Evolutionary conservation across 2,888 invertebrate genomes (phyloP), one percentile per base, ranked within the genome.

Genomic region (Eupithecia insigniata): DNA sequence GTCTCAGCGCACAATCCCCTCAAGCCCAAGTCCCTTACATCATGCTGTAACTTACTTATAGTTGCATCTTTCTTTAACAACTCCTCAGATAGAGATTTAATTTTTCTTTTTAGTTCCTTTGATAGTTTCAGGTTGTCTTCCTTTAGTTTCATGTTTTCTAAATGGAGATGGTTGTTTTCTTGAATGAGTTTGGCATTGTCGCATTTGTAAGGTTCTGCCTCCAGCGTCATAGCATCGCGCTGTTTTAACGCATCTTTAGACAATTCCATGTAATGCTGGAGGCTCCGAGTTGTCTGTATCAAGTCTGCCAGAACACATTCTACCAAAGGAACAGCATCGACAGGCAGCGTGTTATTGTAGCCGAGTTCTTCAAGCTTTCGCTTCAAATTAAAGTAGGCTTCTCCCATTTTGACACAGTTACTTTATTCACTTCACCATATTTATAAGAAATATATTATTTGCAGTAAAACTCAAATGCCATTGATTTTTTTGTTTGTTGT

Each of bases 241-340:
- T 97, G 96, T 95, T 96, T 85, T n/a, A 95, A 88, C 68, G 96
- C 95, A 81, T 96, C 95, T 85, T 96, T 95, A 8, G 97, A 96
- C 80, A 97, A 91, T 75, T 96, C 95, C 95, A 98, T 98, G 77
- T 97, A 96, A 90, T 98, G 97, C 84, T 97, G 96, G 70, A 98
- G 93, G 84, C 97, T 98, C 80, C 97, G 96, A n/a, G 98, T 98
- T 12, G 98, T 98, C 87, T 97, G 97, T 75, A 98, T 94, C 73
- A 98, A 95, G 91, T 99, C 98, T 62, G 96, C 96, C 69, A 98
- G 92, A 73, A 99, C 89, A 84, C 96, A 96, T 90, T 97, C 97
- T 78, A 98, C 97, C 77, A 99, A 91, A 51, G 97, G 96, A 58
- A 98, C 94, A 62, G 97, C 96, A 76, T 98, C 97, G 18, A 96